Evolutionary conservation across 1,140 invertebrate genomes (phyloP), one percentile per base, ranked within the genome.

Genomic region (Euschistus heros): DNA sequence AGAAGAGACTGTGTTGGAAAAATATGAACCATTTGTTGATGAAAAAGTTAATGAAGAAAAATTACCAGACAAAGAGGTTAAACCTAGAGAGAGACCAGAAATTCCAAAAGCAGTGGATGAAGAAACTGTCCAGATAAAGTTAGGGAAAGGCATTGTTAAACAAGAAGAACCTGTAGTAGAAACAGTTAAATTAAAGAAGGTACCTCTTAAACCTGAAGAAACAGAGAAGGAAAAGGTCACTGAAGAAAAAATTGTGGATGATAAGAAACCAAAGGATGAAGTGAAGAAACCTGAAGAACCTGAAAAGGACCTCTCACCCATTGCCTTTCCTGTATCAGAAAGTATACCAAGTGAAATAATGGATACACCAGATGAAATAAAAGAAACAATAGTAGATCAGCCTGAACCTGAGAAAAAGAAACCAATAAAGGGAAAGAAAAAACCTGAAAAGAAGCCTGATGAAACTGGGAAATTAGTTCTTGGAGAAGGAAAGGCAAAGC

Each of bases 1-100:
- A 54, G 65, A 66, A 60, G 62, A 67, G 63, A 27, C 55, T 17
- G 77, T 79, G 67, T 72, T 83, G 69, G 79, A 83, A 67, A 79
- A 81, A 55, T 77, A 78, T 65, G 75, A 75, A 69, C 74, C 74
- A 13, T 67, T 75, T 27, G 75, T 77, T 22, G 52, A 55, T 6
- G 22, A 55, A 55, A 22, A 24, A 55, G 52, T 55, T 3, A 55
- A 24, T 20, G 52, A 55, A 22, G 8, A 55, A 52, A 18, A 13
- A 18, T 17, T 17, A 52, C 10, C n/a, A 52, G n/a, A 52, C 13
- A 18, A 17, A 13, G 13, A 13, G 13, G 13, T 13, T 52, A 52
- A 80, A 61, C 78, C 75, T 62, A 74, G 76, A 68, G 67, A 67
- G 26, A 65, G 37, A 62, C 60, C 64, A 68, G 66, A 64, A 67